phyloP scores from a whole-genome alignment of 2,888 invertebrate species.

The Chironomus riparius region DNA sequence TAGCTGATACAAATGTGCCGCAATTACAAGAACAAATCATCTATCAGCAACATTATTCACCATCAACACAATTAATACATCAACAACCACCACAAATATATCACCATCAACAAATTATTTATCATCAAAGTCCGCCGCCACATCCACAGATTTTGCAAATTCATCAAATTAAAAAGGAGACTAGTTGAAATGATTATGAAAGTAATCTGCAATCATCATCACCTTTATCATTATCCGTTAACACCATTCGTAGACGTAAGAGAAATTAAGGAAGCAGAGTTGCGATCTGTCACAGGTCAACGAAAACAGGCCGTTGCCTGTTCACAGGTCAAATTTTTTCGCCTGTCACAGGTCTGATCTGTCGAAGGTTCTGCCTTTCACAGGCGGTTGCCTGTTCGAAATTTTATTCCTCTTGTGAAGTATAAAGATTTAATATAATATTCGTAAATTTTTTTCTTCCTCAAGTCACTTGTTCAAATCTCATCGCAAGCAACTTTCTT shows the following conservation, averaged over 20 bases:
- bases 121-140: conserved; percentile 18
- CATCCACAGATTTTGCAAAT: conserved; percentile 25
- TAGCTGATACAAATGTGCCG: conserved; percentile 21
- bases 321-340: too few species aligned
- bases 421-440: too few species aligned
- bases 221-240: not conserved
- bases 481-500: too few species aligned
- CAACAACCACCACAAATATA: conserved; percentile 22
- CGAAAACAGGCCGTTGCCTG: too few species aligned
- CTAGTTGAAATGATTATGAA: conserved; percentile 24
- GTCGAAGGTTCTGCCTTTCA: too few species aligned
- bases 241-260: not conserved
- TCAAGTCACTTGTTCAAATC: too few species aligned
- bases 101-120: conserved; percentile 22
- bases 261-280: too few species aligned
- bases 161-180: conserved; percentile 27
- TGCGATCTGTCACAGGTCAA: too few species aligned
- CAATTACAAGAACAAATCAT: conserved; percentile 25
- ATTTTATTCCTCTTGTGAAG: too few species aligned
- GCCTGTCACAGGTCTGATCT: too few species aligned
- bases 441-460: too few species aligned
- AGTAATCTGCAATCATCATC: not conserved
- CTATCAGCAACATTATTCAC: conserved; percentile 23
- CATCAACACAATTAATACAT: conserved; percentile 22
- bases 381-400: too few species aligned